Percentiles rank a stretch among this genome's conserved stretches.
phyloP scores from a whole-genome alignment of 2,888 invertebrate species.

The Chamaedrilus cognettii region DNA sequence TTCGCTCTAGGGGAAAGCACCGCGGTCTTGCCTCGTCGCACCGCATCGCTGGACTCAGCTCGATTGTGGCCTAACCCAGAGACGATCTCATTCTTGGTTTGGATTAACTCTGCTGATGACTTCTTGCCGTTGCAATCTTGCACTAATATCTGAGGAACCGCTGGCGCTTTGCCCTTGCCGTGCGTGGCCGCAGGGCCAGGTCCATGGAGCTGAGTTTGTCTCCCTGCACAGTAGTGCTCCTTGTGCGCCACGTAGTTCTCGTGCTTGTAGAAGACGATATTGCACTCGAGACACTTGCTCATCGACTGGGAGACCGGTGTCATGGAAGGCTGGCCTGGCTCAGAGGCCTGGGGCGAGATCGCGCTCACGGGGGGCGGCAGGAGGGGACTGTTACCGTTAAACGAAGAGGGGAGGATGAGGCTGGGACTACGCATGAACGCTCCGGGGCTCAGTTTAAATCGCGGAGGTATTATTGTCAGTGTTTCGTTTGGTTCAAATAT shows the following conservation, averaged over 20 bases:
- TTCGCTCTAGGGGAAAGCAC: too few species aligned
- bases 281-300: conserved; percentile 94
- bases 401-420: too few species aligned
- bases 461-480: too few species aligned
- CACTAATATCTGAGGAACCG: too few species aligned
- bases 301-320: too few species aligned
- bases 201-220: conserved; percentile 47
- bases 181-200: background rate
- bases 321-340: background rate
- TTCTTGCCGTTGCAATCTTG: too few species aligned
- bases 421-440: too few species aligned
- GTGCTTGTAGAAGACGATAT: conserved; percentile 94
- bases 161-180: background rate
- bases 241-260: conserved; percentile 95
- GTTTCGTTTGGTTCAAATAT: too few species aligned
- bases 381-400: too few species aligned
- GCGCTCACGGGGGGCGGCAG: too few species aligned
- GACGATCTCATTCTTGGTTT: background rate
- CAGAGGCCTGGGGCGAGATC: conserved; percentile 1
- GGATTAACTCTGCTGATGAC: background rate
- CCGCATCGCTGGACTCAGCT: background rate
- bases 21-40: background rate
- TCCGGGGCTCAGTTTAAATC: too few species aligned
- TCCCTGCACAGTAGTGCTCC: conserved; percentile 87
- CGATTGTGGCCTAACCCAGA: background rate